These are phyloP conservation scores for Megaptera novaeangliae DNA, from an alignment of 2,113 vertebrate species.

Conservation along the genomic window DNA sequence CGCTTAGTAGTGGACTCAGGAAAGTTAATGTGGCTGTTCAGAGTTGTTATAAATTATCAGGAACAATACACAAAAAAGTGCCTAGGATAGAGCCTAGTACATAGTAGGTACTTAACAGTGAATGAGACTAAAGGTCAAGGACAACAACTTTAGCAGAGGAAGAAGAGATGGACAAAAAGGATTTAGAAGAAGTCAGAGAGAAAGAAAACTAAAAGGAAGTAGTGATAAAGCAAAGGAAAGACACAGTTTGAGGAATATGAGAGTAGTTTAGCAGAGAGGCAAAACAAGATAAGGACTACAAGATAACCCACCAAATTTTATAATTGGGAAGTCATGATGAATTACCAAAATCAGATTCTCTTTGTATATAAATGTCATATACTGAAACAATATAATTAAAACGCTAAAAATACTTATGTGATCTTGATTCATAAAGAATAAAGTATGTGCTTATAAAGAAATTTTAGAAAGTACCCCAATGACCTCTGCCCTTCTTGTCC, in stretches of 20 bases:
- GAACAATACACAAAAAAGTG: not conserved
- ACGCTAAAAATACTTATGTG: not conserved
- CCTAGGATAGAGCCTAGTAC: not conserved
- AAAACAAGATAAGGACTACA: constrained; percentile 11
- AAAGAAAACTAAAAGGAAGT: not conserved
- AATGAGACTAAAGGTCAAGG: not conserved
- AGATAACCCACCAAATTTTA: not conserved
- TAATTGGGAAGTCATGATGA: not conserved
- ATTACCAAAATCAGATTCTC: not conserved
- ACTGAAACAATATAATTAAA: not conserved
- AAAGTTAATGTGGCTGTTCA: not conserved
- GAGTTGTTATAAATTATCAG: not conserved
- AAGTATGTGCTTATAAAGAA: not conserved
- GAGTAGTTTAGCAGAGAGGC: not conserved
- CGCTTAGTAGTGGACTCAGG: not conserved
- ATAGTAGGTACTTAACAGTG: not conserved
- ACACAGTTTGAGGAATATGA: not conserved
- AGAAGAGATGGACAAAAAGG: not conserved
- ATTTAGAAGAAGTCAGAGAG: not conserved
- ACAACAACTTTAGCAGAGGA: not conserved
- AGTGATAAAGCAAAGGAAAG: constrained; percentile 1
- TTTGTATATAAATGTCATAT: not conserved
- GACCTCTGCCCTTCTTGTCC: not conserved
- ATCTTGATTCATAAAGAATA: constrained; percentile 4
- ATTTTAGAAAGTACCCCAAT: not conserved